Evolutionary conservation across 2,888 invertebrate genomes (phyloP).

Genomic region (Stictocephala bisonia): DNA sequence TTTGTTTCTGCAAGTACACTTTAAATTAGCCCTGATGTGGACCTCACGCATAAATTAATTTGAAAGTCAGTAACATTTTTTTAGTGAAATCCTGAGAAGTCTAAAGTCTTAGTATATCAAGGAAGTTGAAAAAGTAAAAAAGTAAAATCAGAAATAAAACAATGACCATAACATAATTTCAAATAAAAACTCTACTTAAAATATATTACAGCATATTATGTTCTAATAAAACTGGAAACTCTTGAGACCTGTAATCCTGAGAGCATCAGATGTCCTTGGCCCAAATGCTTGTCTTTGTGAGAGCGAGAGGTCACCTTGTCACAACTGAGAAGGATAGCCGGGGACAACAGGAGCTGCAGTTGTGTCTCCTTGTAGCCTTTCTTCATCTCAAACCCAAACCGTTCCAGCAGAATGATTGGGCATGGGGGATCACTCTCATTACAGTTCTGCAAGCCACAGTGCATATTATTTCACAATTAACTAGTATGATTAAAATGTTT

Average conservation of each 20-base stretch:
- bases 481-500: too few relatives aligned
- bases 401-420: slow-evolving; percentile 87
- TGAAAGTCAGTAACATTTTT: too few relatives aligned
- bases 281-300: slow-evolving; percentile 76
- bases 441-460: slow-evolving; percentile 83
- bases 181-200: too few relatives aligned
- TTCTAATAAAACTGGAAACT: too few relatives aligned
- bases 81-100: too few relatives aligned
- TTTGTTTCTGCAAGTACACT: too few relatives aligned
- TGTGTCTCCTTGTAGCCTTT: slow-evolving; percentile 93
- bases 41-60: too few relatives aligned
- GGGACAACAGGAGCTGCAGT: slow-evolving; percentile 89
- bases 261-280: slow-evolving; percentile 86
- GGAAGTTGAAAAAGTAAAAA: slow-evolving; percentile 11
- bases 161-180: too few relatives aligned
- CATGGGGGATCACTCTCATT: slow-evolving; percentile 91
- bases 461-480: too few relatives aligned
- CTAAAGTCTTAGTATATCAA: too few relatives aligned
- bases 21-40: too few relatives aligned
- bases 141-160: slow-evolving; percentile 13
- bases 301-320: slow-evolving; percentile 77
- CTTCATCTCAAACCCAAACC: slow-evolving; percentile 97
- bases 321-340: slow-evolving; percentile 83
- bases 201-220: not conserved
- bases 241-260: slow-evolving; percentile 80